Percentiles rank a stretch among this genome's conserved stretches.
Evolutionary conservation across 2,797 vertebrate species (phyloP).

Genomic region (Urocyon cinereoargenteus): DNA sequence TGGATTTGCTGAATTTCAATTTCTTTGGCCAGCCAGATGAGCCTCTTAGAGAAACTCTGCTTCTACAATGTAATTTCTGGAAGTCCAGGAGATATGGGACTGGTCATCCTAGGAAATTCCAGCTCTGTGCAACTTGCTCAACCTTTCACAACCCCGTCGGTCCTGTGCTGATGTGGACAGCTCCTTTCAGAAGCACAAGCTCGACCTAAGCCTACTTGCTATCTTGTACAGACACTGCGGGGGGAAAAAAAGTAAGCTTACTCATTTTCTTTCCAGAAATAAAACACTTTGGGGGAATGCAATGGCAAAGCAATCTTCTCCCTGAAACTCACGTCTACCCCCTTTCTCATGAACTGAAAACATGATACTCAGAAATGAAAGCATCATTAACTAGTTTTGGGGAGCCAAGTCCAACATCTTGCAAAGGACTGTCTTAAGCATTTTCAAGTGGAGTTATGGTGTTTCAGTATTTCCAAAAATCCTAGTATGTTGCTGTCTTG

Average conservation of each 20-base stretch:
- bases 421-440: not conserved
- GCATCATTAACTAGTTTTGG: not conserved
- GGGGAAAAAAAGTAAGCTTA: not conserved
- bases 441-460: not conserved
- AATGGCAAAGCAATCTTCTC: not conserved
- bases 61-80: not conserved
- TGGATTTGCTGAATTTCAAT: slow-evolving; percentile 2
- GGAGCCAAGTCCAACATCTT: not conserved
- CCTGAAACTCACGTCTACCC: not conserved
- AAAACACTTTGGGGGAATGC: not conserved
- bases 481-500: not conserved
- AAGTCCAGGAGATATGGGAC: not conserved
- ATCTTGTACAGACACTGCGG: not conserved
- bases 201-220: not conserved
- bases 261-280: not conserved
- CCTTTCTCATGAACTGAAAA: slow-evolving; percentile 8
- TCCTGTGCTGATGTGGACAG: not conserved
- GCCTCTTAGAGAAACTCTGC: slow-evolving; percentile 15
- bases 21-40: not conserved
- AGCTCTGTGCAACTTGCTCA: not conserved
- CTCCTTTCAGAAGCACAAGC: slow-evolving; percentile 41
- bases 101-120: not conserved
- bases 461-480: not conserved
- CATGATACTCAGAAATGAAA: not conserved
- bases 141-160: not conserved